These are phyloP conservation scores for Melieria omissa DNA, from an alignment of 2,888 invertebrate genomes.

Conservation along the genomic window DNA sequence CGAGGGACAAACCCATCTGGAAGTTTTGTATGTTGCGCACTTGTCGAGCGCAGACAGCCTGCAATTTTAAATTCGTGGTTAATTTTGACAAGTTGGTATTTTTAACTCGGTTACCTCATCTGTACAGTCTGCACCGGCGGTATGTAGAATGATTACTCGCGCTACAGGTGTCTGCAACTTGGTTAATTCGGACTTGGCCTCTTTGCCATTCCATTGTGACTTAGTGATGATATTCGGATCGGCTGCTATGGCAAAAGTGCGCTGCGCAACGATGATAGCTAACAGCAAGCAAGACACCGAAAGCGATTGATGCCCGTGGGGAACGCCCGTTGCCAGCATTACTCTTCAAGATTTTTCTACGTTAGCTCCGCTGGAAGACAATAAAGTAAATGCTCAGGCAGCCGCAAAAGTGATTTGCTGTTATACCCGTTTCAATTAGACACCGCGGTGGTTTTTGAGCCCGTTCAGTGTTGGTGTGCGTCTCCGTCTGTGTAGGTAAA, in stretches of 20 bases:
- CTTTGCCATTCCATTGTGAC: conserved; percentile 75
- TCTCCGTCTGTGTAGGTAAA: too few species aligned
- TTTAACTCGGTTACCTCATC: conserved; percentile 43
- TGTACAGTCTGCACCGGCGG: conserved; percentile 72
- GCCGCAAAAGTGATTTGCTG: too few species aligned
- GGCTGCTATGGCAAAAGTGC: background rate
- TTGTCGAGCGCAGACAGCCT: conserved; percentile 69
- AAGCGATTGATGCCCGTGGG: too few species aligned
- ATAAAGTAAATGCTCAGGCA: too few species aligned
- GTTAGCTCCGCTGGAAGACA: too few species aligned
- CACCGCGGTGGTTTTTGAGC: too few species aligned
- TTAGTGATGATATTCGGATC: conserved; percentile 68
- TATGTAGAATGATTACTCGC: conserved; percentile 73
- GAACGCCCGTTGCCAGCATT: too few species aligned
- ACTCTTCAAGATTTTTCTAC: too few species aligned
- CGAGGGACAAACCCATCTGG: conserved; percentile 74
- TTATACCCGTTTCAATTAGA: too few species aligned
- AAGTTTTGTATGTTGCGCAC: conserved; percentile 73
- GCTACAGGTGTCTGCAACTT: conserved; percentile 67
- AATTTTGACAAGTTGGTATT: background rate
- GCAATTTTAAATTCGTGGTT: background rate
- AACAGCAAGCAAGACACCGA: background rate
- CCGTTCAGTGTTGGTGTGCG: too few species aligned
- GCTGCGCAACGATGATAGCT: background rate
- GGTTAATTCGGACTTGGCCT: conserved; percentile 61